phyloP scores from a whole-genome alignment of 2,797 vertebrate species.

The Anguilla pacifica region DNA sequence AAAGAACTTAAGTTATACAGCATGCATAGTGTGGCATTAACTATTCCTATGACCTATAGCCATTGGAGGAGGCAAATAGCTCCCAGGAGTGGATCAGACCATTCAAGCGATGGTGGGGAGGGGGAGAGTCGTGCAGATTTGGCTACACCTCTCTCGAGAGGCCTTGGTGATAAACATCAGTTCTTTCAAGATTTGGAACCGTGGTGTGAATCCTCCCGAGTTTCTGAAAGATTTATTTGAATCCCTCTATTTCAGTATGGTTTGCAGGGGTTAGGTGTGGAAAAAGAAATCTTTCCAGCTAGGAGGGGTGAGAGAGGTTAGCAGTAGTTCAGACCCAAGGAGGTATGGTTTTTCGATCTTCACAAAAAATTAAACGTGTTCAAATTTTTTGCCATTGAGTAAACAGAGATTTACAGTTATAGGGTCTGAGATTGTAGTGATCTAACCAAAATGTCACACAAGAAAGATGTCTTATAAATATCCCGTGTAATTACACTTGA shows the following conservation, averaged over 20 bases:
- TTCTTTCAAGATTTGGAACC: slow-evolving; percentile 40
- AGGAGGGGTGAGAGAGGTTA: slow-evolving; percentile 34
- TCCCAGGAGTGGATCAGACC: slow-evolving; percentile 18
- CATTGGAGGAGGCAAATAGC: slow-evolving; percentile 15
- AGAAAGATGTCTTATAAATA: slow-evolving; percentile 45
- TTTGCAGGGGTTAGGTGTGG: slow-evolving; percentile 39
- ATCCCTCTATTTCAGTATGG: slow-evolving; percentile 28
- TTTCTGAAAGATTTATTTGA: slow-evolving; percentile 8
- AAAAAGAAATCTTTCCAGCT: slow-evolving; percentile 42
- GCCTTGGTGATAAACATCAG: slow-evolving; percentile 27
- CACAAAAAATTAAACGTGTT: slow-evolving; percentile 18
- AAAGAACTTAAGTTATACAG: background rate
- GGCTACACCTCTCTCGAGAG: slow-evolving; percentile 2
- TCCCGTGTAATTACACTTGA: slow-evolving; percentile 53
- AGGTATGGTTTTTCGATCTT: slow-evolving; percentile 31
- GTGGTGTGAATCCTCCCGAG: slow-evolving; percentile 25
- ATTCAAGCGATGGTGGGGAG: background rate
- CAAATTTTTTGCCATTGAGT: background rate
- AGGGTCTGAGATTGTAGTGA: background rate
- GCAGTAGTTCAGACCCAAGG: slow-evolving; percentile 34
- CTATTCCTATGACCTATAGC: background rate
- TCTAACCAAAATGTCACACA: slow-evolving; percentile 24
- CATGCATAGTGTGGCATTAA: background rate
- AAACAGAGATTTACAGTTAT: slow-evolving; percentile 23
- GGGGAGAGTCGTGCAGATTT: background rate